phyloP scores from a whole-genome alignment of 2,797 vertebrate species.

The Onychomys leucogaster region DNA sequence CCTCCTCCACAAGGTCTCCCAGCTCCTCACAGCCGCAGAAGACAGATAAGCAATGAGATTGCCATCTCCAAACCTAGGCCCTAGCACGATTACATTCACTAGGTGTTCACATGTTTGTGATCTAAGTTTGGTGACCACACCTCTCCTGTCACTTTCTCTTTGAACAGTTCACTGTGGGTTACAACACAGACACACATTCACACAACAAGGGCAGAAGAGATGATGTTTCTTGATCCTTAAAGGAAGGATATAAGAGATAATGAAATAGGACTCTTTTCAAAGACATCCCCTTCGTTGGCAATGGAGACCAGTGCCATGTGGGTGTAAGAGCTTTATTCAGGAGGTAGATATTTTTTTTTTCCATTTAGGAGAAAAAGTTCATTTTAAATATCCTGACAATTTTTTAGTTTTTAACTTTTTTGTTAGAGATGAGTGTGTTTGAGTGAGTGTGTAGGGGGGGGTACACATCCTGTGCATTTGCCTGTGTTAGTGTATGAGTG shows the following conservation, averaged over 20 bases:
- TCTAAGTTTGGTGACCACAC: conserved; percentile 24
- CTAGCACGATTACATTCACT: not conserved
- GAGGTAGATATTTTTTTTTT: conserved; percentile 40
- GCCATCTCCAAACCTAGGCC: not conserved
- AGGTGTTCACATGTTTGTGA: not conserved
- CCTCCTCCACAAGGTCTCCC: not conserved
- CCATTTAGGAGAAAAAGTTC: conserved; percentile 12
- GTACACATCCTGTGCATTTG: not conserved
- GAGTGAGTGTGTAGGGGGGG: not conserved
- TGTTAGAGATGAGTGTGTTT: not conserved
- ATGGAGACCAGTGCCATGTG: not conserved
- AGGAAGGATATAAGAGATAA: conserved; percentile 6
- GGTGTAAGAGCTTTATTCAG: not conserved
- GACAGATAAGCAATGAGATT: not conserved
- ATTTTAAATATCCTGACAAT: not conserved
- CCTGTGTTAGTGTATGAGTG: too few relatives aligned
- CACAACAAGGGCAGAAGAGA: not conserved
- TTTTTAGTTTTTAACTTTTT: not conserved
- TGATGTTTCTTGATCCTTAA: conserved; percentile 11
- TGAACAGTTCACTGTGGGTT: conserved; percentile 1
- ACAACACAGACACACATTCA: not conserved
- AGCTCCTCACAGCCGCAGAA: not conserved
- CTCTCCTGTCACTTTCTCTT: conserved; percentile 42
- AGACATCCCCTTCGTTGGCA: conserved; percentile 46
- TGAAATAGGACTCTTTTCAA: conserved; percentile 4